Base-by-base conservation (phyloP, 2,888 invertebrate species). In the Tyria jacobaeae region DNA sequence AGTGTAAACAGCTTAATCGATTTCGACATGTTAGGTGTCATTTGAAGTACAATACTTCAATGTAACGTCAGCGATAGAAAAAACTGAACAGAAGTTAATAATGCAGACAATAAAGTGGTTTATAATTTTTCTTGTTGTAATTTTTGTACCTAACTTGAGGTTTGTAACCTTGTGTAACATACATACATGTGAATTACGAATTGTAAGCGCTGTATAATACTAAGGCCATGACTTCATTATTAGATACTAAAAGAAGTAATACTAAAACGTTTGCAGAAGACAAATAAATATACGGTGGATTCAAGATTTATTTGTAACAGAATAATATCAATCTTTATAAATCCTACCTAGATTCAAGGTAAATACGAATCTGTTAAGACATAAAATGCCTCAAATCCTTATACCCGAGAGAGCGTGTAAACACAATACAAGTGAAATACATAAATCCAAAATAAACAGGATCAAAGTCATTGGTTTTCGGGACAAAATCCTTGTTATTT, bases 391-490 rank as follows among this genome's bases (percentile, higher is more conserved):
- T 44, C 17, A 17, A 58, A 59, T 41, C 37, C 21, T 52, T 70
- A 66, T 74, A 62, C 59, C 41, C 10, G 27, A 51, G 12, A 64
- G 31, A 52, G 37, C 39, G 47, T 51, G 53, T 34, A 54, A 66
- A 61, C 56, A 54, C 14, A 37, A 56, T 60, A 35, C 31, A 54
- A 50, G 54, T 35, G 51, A 68, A 62, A 62, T 47, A 52, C 35
- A 55, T 59, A 68, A 75, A 67, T 62, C 54, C 56, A 27, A 54
- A 56, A 37, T 60, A 68, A 41, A 55, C 25, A 25, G 61, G 51
- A 68, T 63, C 59, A 75, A 66, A 68, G 66, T 61, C 65, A 57
- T 17, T 25, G 39, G 53, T 52, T 51, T 44, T 47, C 47, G 47
- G 14, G 27, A 14, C 48, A 48, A 24, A 53, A 37, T 25, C 58